These are phyloP conservation scores for Oxycera nigricornis DNA, from an alignment of 2,888 invertebrate genomes.

Conservation along the genomic window DNA sequence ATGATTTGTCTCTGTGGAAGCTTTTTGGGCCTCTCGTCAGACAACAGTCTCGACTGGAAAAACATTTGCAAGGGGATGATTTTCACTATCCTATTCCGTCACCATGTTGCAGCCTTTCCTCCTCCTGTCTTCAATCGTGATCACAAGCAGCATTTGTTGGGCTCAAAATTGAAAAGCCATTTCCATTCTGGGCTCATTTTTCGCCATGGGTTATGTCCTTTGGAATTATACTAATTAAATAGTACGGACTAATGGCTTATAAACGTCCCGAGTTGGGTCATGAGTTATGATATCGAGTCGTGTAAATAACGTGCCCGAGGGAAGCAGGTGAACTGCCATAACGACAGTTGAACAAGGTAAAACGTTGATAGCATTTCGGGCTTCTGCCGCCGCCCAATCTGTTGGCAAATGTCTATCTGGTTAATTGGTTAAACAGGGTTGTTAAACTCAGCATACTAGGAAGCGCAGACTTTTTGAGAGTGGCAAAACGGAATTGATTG, in stretches of 20 bases:
- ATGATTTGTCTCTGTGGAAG: neutral
- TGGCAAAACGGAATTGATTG: no score
- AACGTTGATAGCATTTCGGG: neutral
- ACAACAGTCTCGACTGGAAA: neutral
- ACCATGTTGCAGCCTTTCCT: no score
- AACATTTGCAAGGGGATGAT: neutral
- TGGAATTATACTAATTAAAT: conserved; percentile 38
- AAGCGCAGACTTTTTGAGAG: no score
- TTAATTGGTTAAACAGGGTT: no score
- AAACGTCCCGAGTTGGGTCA: neutral
- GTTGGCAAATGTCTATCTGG: no score
- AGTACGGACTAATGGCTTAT: neutral
- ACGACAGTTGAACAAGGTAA: conserved; percentile 13
- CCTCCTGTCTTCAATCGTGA: no score
- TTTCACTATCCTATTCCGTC: neutral
- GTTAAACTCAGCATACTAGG: no score
- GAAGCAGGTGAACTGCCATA: neutral
- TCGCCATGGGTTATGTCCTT: neutral
- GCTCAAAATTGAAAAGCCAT: conserved; percentile 1
- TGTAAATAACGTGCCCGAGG: conserved; percentile 7
- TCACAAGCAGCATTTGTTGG: neutral
- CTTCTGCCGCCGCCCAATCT: no score
- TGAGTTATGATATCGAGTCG: conserved; percentile 15
- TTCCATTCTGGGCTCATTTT: neutral
- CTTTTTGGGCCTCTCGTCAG: neutral